phyloP scores from a whole-genome alignment of 2,888 invertebrate genomes.

The Hyalella azteca region DNA sequence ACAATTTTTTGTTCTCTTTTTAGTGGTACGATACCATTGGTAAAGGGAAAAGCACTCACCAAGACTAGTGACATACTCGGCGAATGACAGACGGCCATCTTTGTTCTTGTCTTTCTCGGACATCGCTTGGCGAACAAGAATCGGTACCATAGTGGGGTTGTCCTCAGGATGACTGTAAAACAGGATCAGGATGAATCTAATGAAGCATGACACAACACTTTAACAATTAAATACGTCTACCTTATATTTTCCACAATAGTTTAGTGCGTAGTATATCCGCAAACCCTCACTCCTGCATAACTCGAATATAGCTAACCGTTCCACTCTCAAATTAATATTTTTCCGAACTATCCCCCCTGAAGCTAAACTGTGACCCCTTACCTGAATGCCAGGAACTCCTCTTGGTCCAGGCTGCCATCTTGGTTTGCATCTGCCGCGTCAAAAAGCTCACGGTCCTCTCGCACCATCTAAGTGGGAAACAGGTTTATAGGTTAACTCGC shows the following conservation, averaged over 20 bases:
- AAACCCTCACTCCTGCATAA: too few relatives aligned
- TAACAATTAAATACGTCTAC: too few relatives aligned
- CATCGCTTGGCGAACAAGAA: slow-evolving; percentile 80
- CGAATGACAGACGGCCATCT: slow-evolving; percentile 84
- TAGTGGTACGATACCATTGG: too few relatives aligned
- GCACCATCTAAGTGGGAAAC: slow-evolving; percentile 62
- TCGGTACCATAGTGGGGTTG: slow-evolving; percentile 82
- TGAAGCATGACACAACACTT: neutral
- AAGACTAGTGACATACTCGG: slow-evolving; percentile 72
- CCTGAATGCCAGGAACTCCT: slow-evolving; percentile 84
- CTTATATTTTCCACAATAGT: too few relatives aligned
- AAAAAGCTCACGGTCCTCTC: slow-evolving; percentile 87
- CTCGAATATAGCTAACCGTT: too few relatives aligned
- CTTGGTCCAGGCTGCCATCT: slow-evolving; percentile 75
- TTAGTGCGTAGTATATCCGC: too few relatives aligned
- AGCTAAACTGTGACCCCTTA: too few relatives aligned
- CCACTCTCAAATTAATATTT: too few relatives aligned
- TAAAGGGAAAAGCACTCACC: slow-evolving; percentile 8
- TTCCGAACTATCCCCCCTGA: too few relatives aligned
- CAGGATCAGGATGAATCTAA: slow-evolving; percentile 83
- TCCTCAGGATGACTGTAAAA: slow-evolving; percentile 84
- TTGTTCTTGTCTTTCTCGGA: slow-evolving; percentile 82
- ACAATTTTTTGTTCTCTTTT: neutral
- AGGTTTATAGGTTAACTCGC: too few relatives aligned
- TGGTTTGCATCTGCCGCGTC: slow-evolving; percentile 80